Evolutionary conservation across 2,113 vertebrate genomes (phyloP).

Genomic region (Nymphicus hollandicus): DNA sequence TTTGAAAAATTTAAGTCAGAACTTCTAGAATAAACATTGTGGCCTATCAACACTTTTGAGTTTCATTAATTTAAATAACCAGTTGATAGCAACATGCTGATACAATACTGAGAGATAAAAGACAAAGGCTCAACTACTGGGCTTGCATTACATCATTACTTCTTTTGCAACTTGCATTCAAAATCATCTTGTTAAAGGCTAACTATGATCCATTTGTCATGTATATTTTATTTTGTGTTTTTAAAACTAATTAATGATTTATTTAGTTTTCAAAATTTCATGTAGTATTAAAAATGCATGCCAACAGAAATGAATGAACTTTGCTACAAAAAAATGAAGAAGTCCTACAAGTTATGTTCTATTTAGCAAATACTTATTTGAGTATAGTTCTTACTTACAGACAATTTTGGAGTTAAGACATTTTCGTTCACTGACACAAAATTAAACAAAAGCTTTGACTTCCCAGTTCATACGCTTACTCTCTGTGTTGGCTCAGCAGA

Average conservation of each 20-base stretch:
- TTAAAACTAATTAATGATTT: not conserved
- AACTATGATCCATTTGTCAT: not conserved
- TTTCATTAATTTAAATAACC: not conserved
- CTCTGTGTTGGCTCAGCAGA: not conserved
- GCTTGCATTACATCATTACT: not conserved
- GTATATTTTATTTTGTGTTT: not conserved
- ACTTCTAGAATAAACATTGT: not conserved
- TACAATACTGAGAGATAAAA: not conserved
- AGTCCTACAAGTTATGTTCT: not conserved
- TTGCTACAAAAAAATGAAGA: not conserved
- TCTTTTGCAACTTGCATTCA: not conserved
- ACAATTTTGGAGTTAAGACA: fast-evolving
- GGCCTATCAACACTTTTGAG: not conserved
- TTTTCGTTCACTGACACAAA: not conserved
- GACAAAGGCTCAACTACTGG: not conserved
- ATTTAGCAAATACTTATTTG: not conserved
- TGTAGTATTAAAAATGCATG: not conserved
- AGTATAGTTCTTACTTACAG: not conserved
- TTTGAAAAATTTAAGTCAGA: not conserved
- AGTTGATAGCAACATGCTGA: not conserved
- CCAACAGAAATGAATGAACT: not conserved
- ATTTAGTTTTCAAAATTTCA: not conserved
- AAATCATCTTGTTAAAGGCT: not conserved
- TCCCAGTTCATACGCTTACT: not conserved
- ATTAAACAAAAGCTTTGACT: not conserved